phyloP scores from a whole-genome alignment of 2,888 invertebrate genomes.

The Crocallis elinguaria region DNA sequence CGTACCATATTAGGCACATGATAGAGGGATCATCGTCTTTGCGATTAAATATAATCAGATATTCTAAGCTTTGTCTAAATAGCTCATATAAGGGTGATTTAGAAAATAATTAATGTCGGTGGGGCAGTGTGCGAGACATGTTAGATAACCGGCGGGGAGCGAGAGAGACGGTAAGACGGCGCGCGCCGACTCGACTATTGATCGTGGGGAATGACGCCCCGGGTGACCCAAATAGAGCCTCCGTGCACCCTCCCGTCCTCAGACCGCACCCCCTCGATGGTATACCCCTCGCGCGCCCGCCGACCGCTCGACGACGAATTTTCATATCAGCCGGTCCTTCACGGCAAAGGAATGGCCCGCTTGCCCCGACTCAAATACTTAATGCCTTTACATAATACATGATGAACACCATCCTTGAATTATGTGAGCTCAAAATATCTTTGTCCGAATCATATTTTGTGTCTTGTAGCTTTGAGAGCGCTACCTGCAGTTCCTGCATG shows the following conservation, averaged over 20 bases:
- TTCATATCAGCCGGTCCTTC: conserved; percentile 81
- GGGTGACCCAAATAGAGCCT: conserved; percentile 85
- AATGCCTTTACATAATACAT: conserved; percentile 70
- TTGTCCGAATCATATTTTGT: conserved; percentile 46
- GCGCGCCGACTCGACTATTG: conserved; percentile 80
- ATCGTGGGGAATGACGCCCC: conserved; percentile 82
- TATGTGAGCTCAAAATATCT: conserved; percentile 58
- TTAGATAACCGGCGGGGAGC: conserved; percentile 76
- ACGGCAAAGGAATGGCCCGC: conserved; percentile 70
- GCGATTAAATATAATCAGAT: conserved; percentile 36
- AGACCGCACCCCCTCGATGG: conserved; percentile 55
- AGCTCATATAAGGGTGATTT: conserved; percentile 63
- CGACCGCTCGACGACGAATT: conserved; percentile 77
- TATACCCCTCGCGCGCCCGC: conserved; percentile 54
- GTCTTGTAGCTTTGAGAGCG: conserved; percentile 28
- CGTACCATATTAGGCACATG: conserved; percentile 16
- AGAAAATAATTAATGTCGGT: conserved; percentile 77
- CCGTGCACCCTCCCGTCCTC: conserved; percentile 68
- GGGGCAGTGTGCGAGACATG: conserved; percentile 75
- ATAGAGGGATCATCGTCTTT: conserved; percentile 30
- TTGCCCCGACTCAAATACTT: conserved; percentile 63
- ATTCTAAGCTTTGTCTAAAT: conserved; percentile 56
- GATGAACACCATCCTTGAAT: conserved; percentile 55
- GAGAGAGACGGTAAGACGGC: conserved; percentile 69
- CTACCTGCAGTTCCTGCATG: too few relatives aligned